Evolutionary conservation across 2,797 vertebrate species (phyloP), one percentile per base, ranked within the genome.

Genomic region (Merluccius polli): DNA sequence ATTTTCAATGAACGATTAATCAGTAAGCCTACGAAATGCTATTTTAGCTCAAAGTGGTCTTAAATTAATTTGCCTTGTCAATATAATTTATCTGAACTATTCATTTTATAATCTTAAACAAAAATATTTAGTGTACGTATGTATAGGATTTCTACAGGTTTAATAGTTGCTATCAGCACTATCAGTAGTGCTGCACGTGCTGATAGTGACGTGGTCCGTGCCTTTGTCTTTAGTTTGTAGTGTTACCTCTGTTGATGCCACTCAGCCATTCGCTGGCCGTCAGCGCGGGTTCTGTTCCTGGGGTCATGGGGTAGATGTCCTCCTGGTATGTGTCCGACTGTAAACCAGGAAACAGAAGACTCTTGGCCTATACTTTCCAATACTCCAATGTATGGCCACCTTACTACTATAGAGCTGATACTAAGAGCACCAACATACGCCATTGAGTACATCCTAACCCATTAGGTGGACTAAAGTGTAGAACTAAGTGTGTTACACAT

Each of bases 251-350:
- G 87, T 99, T 94, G 33, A 96, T 92, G 75, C 98, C 98, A 0
- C 96, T 96, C 79, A 99, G 94, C 98, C 98, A 99, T 77, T 99
- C 97, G 0, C 94, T 94, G 0, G 96, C 96, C 0, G 95, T 94
- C 81, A 98, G 92, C 0, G 98, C 96, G 0, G 98, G 97, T 85
- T 98, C 96, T 0, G 90, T 96, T 63, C 98, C 97, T 0, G 97
- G 92, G 0, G 98, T 99, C 98, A 99, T 99, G 6, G 98, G 98
- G 82, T 99, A 99, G 85, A 99, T 97, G 86, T 99, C 98, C 85
- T 99, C 98, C 85, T 99, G 98, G 92, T 99, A 99, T 0, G 96
- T 97, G 89, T 99, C 98, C 0, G 98, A 99, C 98, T 99, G 85
- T 70, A 91, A 85, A 69, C 71, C 0, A n/a, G 76, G 71, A 85